Evolutionary conservation across 2,113 vertebrate genomes (phyloP).

Genomic region (Nymphicus hollandicus): DNA sequence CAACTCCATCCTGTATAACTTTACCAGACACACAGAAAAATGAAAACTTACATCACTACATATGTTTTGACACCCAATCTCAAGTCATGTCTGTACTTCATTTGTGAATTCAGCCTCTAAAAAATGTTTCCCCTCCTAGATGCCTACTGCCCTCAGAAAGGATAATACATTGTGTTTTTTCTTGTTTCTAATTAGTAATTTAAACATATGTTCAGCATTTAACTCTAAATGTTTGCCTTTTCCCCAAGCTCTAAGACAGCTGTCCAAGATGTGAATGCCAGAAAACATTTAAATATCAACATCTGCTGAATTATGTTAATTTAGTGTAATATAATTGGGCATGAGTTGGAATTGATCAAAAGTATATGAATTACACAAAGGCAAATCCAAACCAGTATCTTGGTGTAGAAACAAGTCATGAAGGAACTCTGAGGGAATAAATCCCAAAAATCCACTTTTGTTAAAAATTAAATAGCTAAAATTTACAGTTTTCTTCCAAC

Average conservation of each 20-base stretch:
- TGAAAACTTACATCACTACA: neutral
- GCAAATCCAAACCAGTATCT: constrained; percentile 70
- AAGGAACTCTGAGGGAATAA: constrained; percentile 22
- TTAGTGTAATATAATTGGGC: constrained; percentile 84
- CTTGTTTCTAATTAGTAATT: constrained; percentile 85
- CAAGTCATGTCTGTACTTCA: constrained; percentile 32
- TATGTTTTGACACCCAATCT: neutral
- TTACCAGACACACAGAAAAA: constrained; percentile 13
- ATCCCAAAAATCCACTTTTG: neutral
- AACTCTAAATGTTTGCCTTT: constrained; percentile 86
- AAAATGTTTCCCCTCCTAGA: constrained; percentile 38
- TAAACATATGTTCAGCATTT: constrained; percentile 89
- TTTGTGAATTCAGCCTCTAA: constrained; percentile 39
- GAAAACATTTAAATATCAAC: constrained; percentile 88
- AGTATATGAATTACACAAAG: constrained; percentile 77
- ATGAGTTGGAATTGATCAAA: constrained; percentile 81
- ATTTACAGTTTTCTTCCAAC: neutral
- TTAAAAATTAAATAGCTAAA: constrained; percentile 20
- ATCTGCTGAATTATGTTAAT: constrained; percentile 89
- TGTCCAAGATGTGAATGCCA: constrained; percentile 84
- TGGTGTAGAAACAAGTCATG: constrained; percentile 64
- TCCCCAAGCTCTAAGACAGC: constrained; percentile 85
- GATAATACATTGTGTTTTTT: constrained; percentile 77
- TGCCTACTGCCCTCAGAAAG: constrained; percentile 77
- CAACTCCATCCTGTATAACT: neutral